Evolutionary conservation across 2,888 invertebrate genomes (phyloP), one percentile per base, ranked within the genome.

Genomic region (Nasonovia ribisnigri): DNA sequence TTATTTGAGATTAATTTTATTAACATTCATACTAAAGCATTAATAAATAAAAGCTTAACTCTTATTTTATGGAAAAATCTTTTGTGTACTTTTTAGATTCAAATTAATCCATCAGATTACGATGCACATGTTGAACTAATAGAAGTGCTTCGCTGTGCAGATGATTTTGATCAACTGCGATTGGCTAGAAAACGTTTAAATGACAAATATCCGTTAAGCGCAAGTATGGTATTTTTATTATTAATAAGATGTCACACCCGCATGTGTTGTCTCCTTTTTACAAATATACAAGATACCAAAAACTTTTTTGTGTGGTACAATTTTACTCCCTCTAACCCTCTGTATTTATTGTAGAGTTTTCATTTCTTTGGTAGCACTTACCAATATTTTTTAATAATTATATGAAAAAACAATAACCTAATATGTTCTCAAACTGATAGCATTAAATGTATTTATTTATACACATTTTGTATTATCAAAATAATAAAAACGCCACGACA

Each of bases 111-210:
- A 36, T 92, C 87, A 29, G 94, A 94, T 93, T 94, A 94, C 77
- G 87, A 94, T 84, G 87, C 94, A 36, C 93, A 94, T 89, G 88
- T 94, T 60, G 94, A 94, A 90, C 86, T 94, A 16, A 94, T 94
- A 67, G 57, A 91, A 90, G 92, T 94, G 5, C 91, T 94, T 51
- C 92, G 89, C 16, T 51, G 42, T 43, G 88, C 90, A 51, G 88
- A 94, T 26, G 93, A 94, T 43, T 93, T 94, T 26, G 94, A 94
- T 43, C 51, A 94, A 89, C 88, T 94, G 26, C 91, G 94, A 84
- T 16, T 60, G 29, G 93, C 94, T 48, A 94, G 94, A 87, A 92
- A 92, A 92, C 54, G 88, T 24, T 87, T 94, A n/a, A 94, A 92
- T 60, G 89, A 94, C 16, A 91, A 94, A 43, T 94, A 94, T 93